Base-by-base conservation (phyloP, 2,797 vertebrate species). In the Eulemur albifrons region DNA sequence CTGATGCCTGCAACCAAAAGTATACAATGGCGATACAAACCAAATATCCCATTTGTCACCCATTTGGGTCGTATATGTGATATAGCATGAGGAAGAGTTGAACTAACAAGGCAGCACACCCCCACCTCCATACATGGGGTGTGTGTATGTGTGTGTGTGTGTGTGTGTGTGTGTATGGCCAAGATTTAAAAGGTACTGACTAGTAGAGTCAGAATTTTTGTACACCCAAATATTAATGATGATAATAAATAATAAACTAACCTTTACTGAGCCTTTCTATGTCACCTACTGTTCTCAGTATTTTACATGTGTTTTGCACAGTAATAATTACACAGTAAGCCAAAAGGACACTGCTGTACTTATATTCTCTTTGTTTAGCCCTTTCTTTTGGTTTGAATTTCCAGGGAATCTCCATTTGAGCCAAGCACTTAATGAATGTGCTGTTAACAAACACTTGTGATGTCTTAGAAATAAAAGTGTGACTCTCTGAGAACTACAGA, bases 331-430 rank as follows among this genome's bases (percentile, higher is more conserved):
- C 21, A 84, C 21, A 57, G 17, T 45, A 86, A 72, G 23, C 75
- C 85, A 92, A 91, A 93, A 57, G 35, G 54, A 69, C 92, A 93
- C 77, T 83, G 40, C 38, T 87, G 67, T 76, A 32, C 32, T 65
- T 69, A 9, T 63, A 81, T 38, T 40, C 65, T 94, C 48, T 93
- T 70, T 63, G 70, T 54, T 54, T 80, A 50, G 91, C 57, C 72
- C 72, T 67, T 65, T 81, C 86, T 25, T 57, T 91, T 83, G 65
- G 73, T 93, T 95, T 77, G 21, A 94, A 92, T 85, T 90, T 92
- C 89, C 32, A 97, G 93, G 89, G 91, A 97, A 80, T 92, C 89
- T 93, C 65, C 80, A 5, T 87, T 85, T 96, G 27, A 94, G 87
- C 59, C 85, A 94, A 90, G 67, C n/a, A 67, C 48, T 94, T 96